Conservation (phyloP, 2,113 vertebrate species). For the Cryptoleucopteryx plumbea region DNA sequence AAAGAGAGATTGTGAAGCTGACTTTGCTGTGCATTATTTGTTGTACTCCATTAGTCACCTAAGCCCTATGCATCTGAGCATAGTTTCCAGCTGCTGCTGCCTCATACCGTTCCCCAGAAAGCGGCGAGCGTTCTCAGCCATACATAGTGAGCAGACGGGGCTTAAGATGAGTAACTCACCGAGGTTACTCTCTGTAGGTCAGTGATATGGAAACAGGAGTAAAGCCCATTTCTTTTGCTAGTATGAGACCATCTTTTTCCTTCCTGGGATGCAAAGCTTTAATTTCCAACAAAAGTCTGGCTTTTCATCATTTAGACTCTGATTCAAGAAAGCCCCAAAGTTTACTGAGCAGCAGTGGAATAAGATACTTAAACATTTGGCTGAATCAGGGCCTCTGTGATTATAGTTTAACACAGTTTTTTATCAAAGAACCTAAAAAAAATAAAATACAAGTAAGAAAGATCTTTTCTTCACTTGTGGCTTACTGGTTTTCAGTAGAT, state of each 20-base stretch:
- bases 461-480: not conserved
- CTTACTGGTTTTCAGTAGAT: slow-evolving; percentile 36
- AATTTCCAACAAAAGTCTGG: not conserved
- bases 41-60: not conserved
- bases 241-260: not conserved
- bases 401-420: not conserved
- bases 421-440: slow-evolving; percentile 1
- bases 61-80: not conserved
- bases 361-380: not conserved
- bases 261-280: not conserved
- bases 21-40: not conserved
- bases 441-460: not conserved
- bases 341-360: not conserved
- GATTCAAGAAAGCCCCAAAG: not conserved
- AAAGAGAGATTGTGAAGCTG: not conserved
- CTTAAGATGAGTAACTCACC: not conserved
- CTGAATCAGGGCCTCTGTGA: not conserved
- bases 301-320: not conserved
- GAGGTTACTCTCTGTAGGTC: not conserved
- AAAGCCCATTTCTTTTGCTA: not conserved
- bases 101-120: not conserved
- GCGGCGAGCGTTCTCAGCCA: accelerated
- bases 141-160: accelerated
- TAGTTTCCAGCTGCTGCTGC: not conserved
- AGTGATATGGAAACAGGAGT: not conserved